These are phyloP conservation scores for Drosophila bocqueti DNA, from an alignment of 1,140 invertebrate species.

Conservation along the genomic window DNA sequence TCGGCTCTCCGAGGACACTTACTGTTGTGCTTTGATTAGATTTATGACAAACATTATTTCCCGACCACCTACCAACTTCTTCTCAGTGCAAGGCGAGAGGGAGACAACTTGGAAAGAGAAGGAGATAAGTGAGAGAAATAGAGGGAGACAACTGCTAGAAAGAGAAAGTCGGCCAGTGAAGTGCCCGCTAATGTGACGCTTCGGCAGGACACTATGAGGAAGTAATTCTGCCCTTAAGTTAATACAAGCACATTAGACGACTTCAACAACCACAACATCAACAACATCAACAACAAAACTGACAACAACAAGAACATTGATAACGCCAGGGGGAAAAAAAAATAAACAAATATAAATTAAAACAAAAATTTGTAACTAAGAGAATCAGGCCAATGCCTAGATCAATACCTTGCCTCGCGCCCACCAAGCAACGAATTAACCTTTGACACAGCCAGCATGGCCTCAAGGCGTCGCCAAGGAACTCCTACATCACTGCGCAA, in stretches of 20 bases:
- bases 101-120: not conserved
- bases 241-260: conserved; percentile 61
- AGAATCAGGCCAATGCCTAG: too few species aligned
- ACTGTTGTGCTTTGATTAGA: not conserved
- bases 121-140: too few species aligned
- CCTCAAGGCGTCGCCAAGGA: conserved; percentile 18
- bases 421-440: conserved; percentile 18
- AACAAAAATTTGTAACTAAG: too few species aligned
- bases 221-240: conserved; percentile 39
- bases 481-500: conserved; percentile 41
- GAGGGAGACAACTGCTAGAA: conserved; percentile 3
- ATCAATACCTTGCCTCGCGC: too few species aligned
- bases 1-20: not conserved
- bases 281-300: conserved; percentile 28
- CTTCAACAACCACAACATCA: conserved; percentile 20
- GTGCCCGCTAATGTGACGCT: conserved; percentile 38
- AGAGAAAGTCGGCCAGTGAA: conserved; percentile 2
- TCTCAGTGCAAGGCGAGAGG: not conserved
- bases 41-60: not conserved
- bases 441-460: conserved; percentile 26
- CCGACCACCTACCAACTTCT: not conserved
- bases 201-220: conserved; percentile 12
- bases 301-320: not conserved
- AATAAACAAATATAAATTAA: too few species aligned
- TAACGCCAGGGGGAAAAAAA: too few species aligned